Conservation (phyloP, 2,888 invertebrate species). For the Ectropis crepuscularia region DNA sequence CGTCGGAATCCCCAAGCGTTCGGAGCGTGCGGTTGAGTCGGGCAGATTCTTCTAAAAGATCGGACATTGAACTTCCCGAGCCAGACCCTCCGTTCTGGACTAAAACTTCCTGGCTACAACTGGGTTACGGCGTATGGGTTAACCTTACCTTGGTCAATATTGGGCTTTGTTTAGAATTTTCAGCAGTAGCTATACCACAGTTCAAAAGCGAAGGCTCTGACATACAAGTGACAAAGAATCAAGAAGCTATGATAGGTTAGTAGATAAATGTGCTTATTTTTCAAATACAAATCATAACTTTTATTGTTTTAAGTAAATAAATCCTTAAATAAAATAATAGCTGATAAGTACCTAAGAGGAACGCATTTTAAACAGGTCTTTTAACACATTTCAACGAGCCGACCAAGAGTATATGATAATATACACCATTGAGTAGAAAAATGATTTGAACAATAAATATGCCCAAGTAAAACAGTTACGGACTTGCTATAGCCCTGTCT, state of each 20-base stretch:
- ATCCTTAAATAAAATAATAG: no score
- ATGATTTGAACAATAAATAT: no score
- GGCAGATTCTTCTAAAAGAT: background rate
- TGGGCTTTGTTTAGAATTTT: conserved; percentile 86
- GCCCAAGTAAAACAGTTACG: no score
- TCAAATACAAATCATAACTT: no score
- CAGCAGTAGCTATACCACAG: conserved; percentile 85
- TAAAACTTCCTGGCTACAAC: conserved; percentile 59
- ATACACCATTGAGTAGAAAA: no score
- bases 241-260: conserved; percentile 87
- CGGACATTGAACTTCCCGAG: conserved; percentile 3
- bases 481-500: background rate
- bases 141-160: conserved; percentile 85
- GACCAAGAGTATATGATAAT: no score
- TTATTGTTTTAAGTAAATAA: no score
- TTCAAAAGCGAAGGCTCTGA: conserved; percentile 65
- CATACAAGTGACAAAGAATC: conserved; percentile 68
- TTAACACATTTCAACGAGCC: no score
- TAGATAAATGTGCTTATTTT: conserved; percentile 12
- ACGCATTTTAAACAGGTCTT: no score
- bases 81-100: conserved; percentile 61
- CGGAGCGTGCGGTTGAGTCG: background rate
- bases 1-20: background rate
- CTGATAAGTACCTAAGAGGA: no score
- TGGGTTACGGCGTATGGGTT: conserved; percentile 64